phyloP scores from a whole-genome alignment of 2,797 vertebrate genomes.

The Pangasius macronema region DNA sequence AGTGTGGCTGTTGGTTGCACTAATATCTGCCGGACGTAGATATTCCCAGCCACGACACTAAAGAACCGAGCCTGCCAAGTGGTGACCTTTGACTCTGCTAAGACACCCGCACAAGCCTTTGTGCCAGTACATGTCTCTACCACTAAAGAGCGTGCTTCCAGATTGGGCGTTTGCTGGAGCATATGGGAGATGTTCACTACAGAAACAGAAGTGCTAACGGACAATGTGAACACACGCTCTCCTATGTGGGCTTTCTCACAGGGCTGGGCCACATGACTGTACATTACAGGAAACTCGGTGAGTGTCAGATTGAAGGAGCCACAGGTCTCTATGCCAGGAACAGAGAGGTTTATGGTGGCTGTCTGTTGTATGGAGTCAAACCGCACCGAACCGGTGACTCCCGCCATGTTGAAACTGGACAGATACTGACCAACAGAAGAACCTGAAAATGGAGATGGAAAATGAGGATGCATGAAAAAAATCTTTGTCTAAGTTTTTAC shows the following conservation, averaged over 20 bases:
- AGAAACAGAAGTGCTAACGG: conserved; percentile 4
- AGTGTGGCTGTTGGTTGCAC: conserved; percentile 49
- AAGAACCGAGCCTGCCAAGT: conserved; percentile 74
- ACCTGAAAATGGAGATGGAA: conserved; percentile 56
- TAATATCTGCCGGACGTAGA: conserved; percentile 70
- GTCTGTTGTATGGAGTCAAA: conserved; percentile 64
- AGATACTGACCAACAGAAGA: conserved; percentile 58
- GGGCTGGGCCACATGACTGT: conserved; percentile 70
- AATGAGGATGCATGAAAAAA: background rate
- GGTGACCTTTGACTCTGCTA: conserved; percentile 27
- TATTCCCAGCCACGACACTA: conserved; percentile 68
- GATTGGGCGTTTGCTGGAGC: conserved; percentile 57
- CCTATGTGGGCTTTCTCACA: conserved; percentile 73
- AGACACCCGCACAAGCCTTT: conserved; percentile 69
- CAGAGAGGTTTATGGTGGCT: conserved; percentile 65
- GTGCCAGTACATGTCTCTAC: conserved; percentile 66
- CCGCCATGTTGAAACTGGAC: conserved; percentile 76
- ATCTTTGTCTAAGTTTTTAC: background rate
- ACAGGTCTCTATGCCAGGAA: conserved; percentile 62
- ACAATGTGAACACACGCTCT: conserved; percentile 61
- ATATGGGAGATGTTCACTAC: conserved; percentile 55
- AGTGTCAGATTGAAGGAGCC: conserved; percentile 66
- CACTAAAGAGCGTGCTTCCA: conserved; percentile 73
- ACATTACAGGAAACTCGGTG: conserved; percentile 77
- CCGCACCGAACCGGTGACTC: conserved; percentile 70